Conservation (phyloP, 2,888 invertebrate species). For the Scrobipalpa costella region DNA sequence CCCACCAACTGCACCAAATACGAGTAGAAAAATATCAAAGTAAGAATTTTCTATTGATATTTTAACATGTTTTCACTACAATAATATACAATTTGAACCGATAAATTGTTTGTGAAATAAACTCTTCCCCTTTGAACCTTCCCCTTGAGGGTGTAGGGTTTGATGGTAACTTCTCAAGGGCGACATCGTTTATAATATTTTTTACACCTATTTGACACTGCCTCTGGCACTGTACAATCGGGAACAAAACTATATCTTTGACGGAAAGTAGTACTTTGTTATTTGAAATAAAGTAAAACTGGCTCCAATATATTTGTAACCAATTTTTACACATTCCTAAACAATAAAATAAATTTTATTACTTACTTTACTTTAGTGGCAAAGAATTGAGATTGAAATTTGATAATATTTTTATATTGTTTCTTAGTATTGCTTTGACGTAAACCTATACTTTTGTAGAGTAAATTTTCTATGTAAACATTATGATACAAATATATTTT, state of each 20-base stretch:
- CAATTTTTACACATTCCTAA: background rate
- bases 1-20: too few relatives aligned
- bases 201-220: slow-evolving; percentile 48
- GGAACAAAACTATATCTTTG: background rate
- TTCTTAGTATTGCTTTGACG: background rate
- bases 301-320: background rate
- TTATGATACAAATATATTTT: slow-evolving; percentile 33
- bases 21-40: too few relatives aligned
- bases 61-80: background rate
- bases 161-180: slow-evolving; percentile 26
- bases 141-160: background rate
- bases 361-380: background rate
- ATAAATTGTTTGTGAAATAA: slow-evolving; percentile 16
- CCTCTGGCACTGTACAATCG: slow-evolving; percentile 43
- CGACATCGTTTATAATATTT: slow-evolving; percentile 71
- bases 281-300: too few relatives aligned
- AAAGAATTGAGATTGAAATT: background rate
- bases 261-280: background rate
- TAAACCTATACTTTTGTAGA: background rate
- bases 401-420: background rate
- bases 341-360: background rate
- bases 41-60: background rate
- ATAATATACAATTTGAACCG: background rate
- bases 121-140: background rate
- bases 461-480: background rate